A percentile compares a stretch with the other conserved stretches of the same genome.
Conservation (phyloP, 2,113 vertebrate genomes). For the Cariama cristata region DNA sequence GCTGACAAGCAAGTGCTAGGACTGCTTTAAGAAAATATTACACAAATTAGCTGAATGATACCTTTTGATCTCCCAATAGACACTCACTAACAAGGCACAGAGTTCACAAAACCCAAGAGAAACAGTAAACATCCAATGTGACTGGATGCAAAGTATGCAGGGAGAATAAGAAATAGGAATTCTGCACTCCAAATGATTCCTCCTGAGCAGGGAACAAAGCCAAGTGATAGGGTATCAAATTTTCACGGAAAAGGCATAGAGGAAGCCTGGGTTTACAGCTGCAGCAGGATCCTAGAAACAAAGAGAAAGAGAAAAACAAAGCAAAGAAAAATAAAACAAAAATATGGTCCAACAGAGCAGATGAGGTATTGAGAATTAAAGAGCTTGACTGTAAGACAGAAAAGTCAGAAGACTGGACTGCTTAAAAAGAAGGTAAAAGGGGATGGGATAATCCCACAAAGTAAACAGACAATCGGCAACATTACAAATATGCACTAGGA, state of each 20-base stretch:
- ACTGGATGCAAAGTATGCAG: not conserved
- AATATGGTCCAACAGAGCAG: not conserved
- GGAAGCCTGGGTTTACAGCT: conserved; percentile 7
- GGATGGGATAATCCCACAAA: not conserved
- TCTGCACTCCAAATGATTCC: not conserved
- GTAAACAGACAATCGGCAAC: not conserved
- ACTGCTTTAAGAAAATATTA: not conserved
- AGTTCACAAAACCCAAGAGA: not conserved
- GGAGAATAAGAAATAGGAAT: not conserved
- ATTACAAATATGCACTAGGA: not conserved
- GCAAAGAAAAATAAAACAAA: not conserved
- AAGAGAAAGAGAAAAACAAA: not conserved
- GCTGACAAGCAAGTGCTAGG: not conserved
- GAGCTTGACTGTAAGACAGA: not conserved
- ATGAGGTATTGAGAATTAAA: not conserved
- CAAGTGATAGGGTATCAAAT: conserved; percentile 38
- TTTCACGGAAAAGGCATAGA: not conserved
- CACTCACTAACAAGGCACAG: not conserved
- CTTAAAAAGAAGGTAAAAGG: not conserved
- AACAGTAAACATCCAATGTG: not conserved
- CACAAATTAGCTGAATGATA: not conserved
- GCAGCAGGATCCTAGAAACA: conserved; percentile 20
- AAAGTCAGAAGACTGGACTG: not conserved
- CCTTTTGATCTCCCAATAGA: not conserved
- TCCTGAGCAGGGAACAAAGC: not conserved